phyloP scores from a whole-genome alignment of 2,113 vertebrate genomes.

The Thermophis baileyi region DNA sequence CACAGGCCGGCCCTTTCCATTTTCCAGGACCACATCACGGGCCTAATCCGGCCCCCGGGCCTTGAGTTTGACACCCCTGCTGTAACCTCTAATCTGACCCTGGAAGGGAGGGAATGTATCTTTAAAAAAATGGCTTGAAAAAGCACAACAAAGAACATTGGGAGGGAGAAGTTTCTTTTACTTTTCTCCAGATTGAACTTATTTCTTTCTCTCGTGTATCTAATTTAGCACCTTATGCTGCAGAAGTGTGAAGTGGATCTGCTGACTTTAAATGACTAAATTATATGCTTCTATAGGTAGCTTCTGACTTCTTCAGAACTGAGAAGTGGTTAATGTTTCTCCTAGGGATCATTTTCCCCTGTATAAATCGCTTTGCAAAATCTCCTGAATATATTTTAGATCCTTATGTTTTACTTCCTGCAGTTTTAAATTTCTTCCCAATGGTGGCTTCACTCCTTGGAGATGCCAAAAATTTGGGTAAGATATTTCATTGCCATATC shows the following conservation, averaged over 20 bases:
- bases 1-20: too few relatives aligned
- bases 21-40: too few relatives aligned
- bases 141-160: neutral
- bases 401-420: neutral
- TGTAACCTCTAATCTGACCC: neutral
- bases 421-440: neutral
- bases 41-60: too few relatives aligned
- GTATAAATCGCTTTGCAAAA: neutral
- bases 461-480: neutral
- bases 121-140: neutral
- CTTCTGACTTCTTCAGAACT: neutral
- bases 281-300: neutral
- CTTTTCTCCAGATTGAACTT: neutral
- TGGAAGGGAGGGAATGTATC: neutral
- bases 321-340: neutral
- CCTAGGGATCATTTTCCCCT: neutral
- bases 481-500: neutral
- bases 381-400: neutral
- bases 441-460: neutral
- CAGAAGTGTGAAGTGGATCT: neutral
- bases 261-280: neutral
- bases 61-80: neutral
- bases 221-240: neutral
- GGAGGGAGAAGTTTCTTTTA: neutral
- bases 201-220: neutral